Conservation (phyloP, 1,140 invertebrate genomes). For the Diploscapter pachys region DNA sequence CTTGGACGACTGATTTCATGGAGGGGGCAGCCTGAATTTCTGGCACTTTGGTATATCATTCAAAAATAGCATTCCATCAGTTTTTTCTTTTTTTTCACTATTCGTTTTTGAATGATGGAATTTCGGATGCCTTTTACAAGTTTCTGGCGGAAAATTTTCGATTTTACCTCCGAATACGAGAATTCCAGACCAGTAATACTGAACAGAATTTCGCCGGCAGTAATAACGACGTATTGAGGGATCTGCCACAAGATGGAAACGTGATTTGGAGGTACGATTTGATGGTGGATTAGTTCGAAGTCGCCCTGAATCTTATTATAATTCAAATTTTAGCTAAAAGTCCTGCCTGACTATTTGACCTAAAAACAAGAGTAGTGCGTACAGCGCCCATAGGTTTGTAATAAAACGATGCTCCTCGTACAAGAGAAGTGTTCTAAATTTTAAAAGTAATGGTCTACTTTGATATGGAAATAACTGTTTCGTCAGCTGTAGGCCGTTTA, state of each 20-base stretch:
- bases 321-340: neutral
- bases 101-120: too few relatives aligned
- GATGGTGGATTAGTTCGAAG: neutral
- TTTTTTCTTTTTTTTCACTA: too few relatives aligned
- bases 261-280: constrained; percentile 65
- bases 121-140: too few relatives aligned
- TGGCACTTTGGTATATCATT: too few relatives aligned
- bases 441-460: constrained; percentile 40
- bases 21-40: constrained; percentile 59
- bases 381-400: constrained; percentile 16
- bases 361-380: constrained; percentile 9
- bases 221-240: constrained; percentile 55
- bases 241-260: constrained; percentile 55
- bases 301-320: constrained; percentile 2
- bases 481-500: too few relatives aligned
- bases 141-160: too few relatives aligned
- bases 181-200: constrained; percentile 58
- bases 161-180: constrained; percentile 56
- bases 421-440: constrained; percentile 45
- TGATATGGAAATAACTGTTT: too few relatives aligned
- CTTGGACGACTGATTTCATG: constrained; percentile 72
- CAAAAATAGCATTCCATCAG: too few relatives aligned
- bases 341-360: neutral
- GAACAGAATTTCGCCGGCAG: constrained; percentile 55
- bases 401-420: constrained; percentile 20